Conservation (phyloP, 2,888 invertebrate genomes). For the Leistus spinibarbis region DNA sequence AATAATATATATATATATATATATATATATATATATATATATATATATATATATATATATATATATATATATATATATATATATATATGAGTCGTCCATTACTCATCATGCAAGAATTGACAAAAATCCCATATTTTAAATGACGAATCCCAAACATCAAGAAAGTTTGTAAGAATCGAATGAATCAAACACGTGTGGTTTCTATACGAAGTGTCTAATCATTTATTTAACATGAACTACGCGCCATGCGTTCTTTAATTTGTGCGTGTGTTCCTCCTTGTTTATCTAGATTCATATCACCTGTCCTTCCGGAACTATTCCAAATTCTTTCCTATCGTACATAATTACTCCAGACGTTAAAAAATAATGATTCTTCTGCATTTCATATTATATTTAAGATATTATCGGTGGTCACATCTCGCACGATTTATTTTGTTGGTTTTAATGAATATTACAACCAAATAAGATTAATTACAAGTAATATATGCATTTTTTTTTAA, state of each 20-base stretch:
- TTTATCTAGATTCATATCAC: neutral
- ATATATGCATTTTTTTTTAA: neutral
- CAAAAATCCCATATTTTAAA: no score
- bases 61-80: no score
- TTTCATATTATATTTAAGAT: neutral
- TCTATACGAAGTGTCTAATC: neutral
- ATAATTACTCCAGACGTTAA: conserved; percentile 1
- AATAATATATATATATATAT: no score
- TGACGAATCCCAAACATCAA: neutral
- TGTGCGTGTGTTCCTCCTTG: no score
- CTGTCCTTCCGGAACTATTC: conserved; percentile 19
- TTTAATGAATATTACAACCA: neutral
- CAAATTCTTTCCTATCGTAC: conserved; percentile 7
- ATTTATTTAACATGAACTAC: neutral
- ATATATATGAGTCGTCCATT: no score
- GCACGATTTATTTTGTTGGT: neutral
- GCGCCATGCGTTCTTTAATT: neutral
- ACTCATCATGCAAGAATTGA: no score
- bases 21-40: no score
- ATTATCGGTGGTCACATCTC: neutral
- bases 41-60: no score
- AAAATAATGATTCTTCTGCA: conserved; percentile 20
- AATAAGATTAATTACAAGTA: neutral
- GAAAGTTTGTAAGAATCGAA: no score
- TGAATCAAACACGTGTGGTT: neutral